Evolutionary conservation across 2,888 invertebrate species (phyloP).

Genomic region (Philhelius pedissequus): DNA sequence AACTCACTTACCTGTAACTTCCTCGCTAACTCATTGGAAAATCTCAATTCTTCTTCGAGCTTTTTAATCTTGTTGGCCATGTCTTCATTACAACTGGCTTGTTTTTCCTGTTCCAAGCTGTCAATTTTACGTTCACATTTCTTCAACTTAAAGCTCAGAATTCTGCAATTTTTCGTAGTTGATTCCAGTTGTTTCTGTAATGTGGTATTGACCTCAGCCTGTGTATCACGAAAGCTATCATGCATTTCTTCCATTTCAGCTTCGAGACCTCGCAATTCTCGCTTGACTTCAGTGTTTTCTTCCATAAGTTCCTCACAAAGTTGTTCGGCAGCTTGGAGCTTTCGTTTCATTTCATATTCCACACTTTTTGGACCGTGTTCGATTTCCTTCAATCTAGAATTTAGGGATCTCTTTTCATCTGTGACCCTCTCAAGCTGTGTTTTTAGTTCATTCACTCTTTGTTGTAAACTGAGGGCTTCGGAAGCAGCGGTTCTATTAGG

Average conservation of each 20-base stretch:
- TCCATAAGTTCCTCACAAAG: conserved; percentile 96
- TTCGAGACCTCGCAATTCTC: conserved; percentile 94
- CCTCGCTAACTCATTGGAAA: conserved; percentile 87
- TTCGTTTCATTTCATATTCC: conserved; percentile 88
- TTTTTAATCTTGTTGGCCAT: conserved; percentile 86
- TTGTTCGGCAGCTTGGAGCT: conserved; percentile 93
- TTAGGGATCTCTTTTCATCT: conserved; percentile 88
- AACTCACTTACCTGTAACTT: conserved; percentile 81
- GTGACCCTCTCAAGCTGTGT: conserved; percentile 88
- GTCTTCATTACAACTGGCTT: conserved; percentile 82
- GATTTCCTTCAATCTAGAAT: conserved; percentile 86
- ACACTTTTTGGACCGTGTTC: conserved; percentile 80
- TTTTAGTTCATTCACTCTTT: conserved; percentile 91
- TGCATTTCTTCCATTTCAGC: conserved; percentile 99
- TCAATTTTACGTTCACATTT: conserved; percentile 95
- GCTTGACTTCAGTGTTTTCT: conserved; percentile 96
- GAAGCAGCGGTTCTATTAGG: conserved; percentile 87
- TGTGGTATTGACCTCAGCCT: conserved; percentile 96
- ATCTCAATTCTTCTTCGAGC: conserved; percentile 90
- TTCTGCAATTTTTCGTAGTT: conserved; percentile 98
- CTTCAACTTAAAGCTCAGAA: conserved; percentile 97
- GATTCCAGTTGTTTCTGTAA: conserved; percentile 97
- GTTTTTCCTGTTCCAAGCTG: conserved; percentile 91
- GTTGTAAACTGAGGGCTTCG: conserved; percentile 89
- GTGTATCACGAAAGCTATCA: conserved; percentile 97